These are phyloP conservation scores for Papio anubis DNA, from an alignment of 2,113 vertebrate species.

Conservation along the genomic window DNA sequence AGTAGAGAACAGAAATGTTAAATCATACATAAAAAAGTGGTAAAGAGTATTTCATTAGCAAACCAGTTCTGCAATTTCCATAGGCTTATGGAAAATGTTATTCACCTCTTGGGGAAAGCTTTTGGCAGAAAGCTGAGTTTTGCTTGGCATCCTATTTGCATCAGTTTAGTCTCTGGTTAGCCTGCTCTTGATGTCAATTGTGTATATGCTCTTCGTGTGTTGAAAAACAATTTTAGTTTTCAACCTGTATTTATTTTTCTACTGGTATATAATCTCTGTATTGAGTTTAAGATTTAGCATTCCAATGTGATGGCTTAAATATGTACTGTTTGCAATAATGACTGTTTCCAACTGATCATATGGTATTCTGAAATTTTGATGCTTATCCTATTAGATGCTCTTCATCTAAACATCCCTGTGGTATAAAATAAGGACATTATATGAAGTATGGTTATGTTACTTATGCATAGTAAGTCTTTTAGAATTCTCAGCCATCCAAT, in stretches of 20 bases:
- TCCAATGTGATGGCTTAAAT: not conserved
- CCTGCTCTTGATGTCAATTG: conserved; percentile 58
- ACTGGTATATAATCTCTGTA: conserved; percentile 60
- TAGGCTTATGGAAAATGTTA: conserved; percentile 83
- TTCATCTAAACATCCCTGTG: conserved; percentile 45
- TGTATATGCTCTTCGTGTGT: conserved; percentile 45
- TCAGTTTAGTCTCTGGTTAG: conserved; percentile 79
- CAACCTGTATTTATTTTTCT: conserved; percentile 69
- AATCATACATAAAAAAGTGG: conserved; percentile 82
- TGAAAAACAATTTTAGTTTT: conserved; percentile 58
- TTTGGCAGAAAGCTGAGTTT: conserved; percentile 82
- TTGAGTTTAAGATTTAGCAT: conserved; percentile 43
- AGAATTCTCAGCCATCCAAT: conserved; percentile 65
- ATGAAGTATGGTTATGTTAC: conserved; percentile 66
- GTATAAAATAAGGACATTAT: conserved; percentile 68
- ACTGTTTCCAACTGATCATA: conserved; percentile 52
- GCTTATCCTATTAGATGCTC: conserved; percentile 42
- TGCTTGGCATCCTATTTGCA: conserved; percentile 80
- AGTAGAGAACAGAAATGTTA: conserved; percentile 81
- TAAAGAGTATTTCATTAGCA: conserved; percentile 84
- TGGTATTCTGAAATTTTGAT: conserved; percentile 10
- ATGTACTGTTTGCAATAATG: conserved; percentile 19
- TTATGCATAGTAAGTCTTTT: conserved; percentile 67
- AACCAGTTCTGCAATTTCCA: conserved; percentile 84
- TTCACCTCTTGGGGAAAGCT: conserved; percentile 83